Base-by-base conservation (phyloP, 1,140 invertebrate species). In the Dreissena rostriformis region DNA sequence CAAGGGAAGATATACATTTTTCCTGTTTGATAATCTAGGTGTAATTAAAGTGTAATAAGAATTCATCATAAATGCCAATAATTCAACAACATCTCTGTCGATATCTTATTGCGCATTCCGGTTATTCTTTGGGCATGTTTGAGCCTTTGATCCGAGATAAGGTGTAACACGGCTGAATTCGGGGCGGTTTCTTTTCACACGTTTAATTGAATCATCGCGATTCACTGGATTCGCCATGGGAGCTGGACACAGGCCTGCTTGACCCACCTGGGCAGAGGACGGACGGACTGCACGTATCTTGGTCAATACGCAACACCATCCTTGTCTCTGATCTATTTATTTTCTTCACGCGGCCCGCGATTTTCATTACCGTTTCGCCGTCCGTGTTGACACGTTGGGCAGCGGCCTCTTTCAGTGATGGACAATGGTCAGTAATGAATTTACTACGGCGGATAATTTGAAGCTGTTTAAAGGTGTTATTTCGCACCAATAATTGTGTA, bases 371-470 rank as follows among this genome's bases (percentile, higher is more conserved):
- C 63, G 63, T 82, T 67, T 67, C 80, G 55, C 39, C 61, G 73
- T 82, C 57, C 66, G n/a, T 75, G 72, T 75, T 82, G 80, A 82
- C 80, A 75, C 55, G 51, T 7, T 65, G 71, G 15, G 11, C 57
- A 19, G 15, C 39, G 71, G 14, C 11, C 0, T 24, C 49, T 65
- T 57, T 82, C 80, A 75, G 63, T 11, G 39, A 39, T 28, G 57
- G 24, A 82, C 75, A 82, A 82, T 82, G 61, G 71, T 19, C 72
- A 24, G 71, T 82, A 82, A 82, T 82, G 80, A 82, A 82, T 82
- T 82, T 82, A 82, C 80, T 67, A 72, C 80, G 71, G 17, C 39
- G 19, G 52, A 75, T 71, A 75, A 74, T 74, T 24, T 57, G 19
- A 49, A 65, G 55, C 63, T 82, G 66, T 72, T 82, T 82, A 67